Base-by-base conservation (phyloP, 2,888 invertebrate species). In the Spodoptera exigua region DNA sequence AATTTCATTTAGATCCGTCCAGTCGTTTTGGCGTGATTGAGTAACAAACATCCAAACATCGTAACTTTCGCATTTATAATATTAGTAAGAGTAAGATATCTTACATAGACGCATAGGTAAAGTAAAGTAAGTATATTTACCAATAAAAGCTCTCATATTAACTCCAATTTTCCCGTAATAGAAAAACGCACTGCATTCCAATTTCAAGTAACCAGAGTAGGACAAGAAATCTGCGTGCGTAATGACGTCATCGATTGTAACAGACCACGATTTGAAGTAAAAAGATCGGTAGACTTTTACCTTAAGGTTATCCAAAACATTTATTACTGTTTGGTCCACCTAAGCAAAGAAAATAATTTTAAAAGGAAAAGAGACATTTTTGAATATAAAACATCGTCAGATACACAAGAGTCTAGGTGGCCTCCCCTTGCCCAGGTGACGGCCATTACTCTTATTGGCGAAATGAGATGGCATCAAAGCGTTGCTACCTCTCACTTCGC, bases 151-250 rank as follows among this genome's bases (percentile, higher is more conserved):
- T 51, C 89, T 84, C 48, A 85, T 81, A 59, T 89, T 85, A 3
- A 96, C 91, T 0, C 91, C 92, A 60, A 92, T 91, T 44, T 74
- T 84, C 1, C 94, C 92, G 72, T 95, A 96, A 73, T 95, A 95
- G 69, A 96, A 95, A 53, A 96, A 85, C 0, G 93, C 95, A 13
- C 93, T 80, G 68, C 96, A 96, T 3, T 92, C 84, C 0, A 96
- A 56, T 0, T 85, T 85, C 9, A 95, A 67, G 47, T 87, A 80
- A 34, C 91, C 81, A 35, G 87, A 88, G 32, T 93, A 83, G 0
- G 95, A 95, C 40, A 95, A 85, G 56, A 96, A 95, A 17, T 90
- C 90, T 0, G 95, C 91, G 10, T 85, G 84, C 0, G 83, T 89
- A 2, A 95, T 90, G 9, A 77, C 70, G 45, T 87, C 81, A 14